Evolutionary conservation across 2,113 vertebrate species (phyloP), one percentile per base, ranked within the genome.

Genomic region (Archocentrus centrarchus): DNA sequence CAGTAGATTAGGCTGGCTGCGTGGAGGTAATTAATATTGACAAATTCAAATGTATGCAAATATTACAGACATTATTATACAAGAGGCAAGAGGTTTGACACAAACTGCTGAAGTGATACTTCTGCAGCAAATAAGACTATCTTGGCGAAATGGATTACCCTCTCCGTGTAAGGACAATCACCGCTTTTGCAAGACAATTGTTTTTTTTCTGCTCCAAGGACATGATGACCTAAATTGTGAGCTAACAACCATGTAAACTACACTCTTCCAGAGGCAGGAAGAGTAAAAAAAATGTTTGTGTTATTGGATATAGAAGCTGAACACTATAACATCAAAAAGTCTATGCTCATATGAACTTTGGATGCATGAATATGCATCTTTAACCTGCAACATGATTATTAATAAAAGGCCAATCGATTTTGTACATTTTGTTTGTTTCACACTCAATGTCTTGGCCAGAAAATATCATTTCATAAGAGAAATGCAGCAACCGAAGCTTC

Each of bases 201-300:
- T 75, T 90, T 91, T 68, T 68, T 92, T 86, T 80, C 79, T 88
- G 89, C 93, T 93, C 68, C 90, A 95, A 95, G 95, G 93, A 93
- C 94, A 93, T 58, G 55, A 64, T 94, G 94, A 91, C 94, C 95
- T 93, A 91, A 95, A 95, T 96, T 94, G 86, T 55, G 86, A 88
- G 85, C 88, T 92, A 96, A 94, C 91, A 93, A 94, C 92, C 91
- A 93, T 91, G 89, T 94, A 92, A 95, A 94, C 92, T 88, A 92
- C 76, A 88, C 79, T 77, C 60, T 30, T 90, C 91, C 86, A 57
- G 7, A 91, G 87, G 92, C 92, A 63, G 44, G 63, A 86, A 61
- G 66, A 77, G 27, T 44, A 77, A 79, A 87, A n/a, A 18, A 90
- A 59, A 77, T 77, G 85, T 90, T 82, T 91, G 82, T 82, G 82